Base-by-base conservation (phyloP, 2,797 vertebrate species). In the Vireo griseus region DNA sequence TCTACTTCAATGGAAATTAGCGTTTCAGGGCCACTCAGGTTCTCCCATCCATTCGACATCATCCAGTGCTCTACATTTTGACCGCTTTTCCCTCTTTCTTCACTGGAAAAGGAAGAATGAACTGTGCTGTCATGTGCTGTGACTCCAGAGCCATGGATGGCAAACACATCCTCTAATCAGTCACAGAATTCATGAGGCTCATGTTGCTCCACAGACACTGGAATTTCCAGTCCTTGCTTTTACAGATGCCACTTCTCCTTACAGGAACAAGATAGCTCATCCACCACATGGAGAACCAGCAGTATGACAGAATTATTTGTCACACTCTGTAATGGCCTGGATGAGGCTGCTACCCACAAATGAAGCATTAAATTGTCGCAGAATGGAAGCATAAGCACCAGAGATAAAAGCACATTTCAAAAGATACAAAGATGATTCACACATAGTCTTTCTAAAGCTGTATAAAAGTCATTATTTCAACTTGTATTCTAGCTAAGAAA, bases 381-480 rank as follows among this genome's bases (percentile, higher is more conserved):
- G 66, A 94, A 92, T 47, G 68, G 88, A 92, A 95, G 78, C 69
- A 55, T 44, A 91, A 92, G 82, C 65, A 86, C 44, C 35, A 42
- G 68, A 80, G 61, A 65, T 86, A 94, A 91, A 95, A 91, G 91
- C 91, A 73, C n/a, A 55, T 63, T 88, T 79, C 1, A 10, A 88
- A 29, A 88, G 85, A 91, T 59, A 91, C 10, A 72, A 66, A 78
- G 74, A 86, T 93, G 90, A 94, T 88, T 94, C 94, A 96, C 82
- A 59, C 44, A 19, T 2, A 84, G 37, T 18, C 71, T 57, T 87
- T 88, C 44, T 52, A 72, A 94, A 92, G 79, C 77, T 52, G 42
- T 50, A 47, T 13, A 71, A 45, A 84, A 94, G 91, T 88, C 73
- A 84, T 88, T 84, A 90, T 78, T 93, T 89, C 13, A 0, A 93